A percentile compares a stretch with the other conserved stretches of the same genome.
phyloP scores from a whole-genome alignment of 2,888 invertebrate genomes.

The Aproaerema taeniolella region DNA sequence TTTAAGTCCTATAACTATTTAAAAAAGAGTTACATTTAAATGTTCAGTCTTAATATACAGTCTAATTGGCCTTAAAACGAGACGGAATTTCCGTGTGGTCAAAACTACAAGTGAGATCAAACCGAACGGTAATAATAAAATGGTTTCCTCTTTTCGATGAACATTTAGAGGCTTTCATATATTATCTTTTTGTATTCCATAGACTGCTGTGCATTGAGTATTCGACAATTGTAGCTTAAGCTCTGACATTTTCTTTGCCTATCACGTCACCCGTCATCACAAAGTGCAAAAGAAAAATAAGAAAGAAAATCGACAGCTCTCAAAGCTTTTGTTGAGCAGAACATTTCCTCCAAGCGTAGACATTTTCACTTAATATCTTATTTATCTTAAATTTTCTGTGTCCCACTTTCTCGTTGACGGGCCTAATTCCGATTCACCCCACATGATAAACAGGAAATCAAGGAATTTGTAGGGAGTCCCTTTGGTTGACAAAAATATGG shows the following conservation, averaged over 20 bases:
- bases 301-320: too few relatives aligned
- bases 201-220: slow-evolving; percentile 25
- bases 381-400: slow-evolving; percentile 29
- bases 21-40: too few relatives aligned
- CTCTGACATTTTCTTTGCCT: background rate
- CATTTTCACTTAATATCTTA: slow-evolving; percentile 28
- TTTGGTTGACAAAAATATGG: too few relatives aligned
- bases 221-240: background rate
- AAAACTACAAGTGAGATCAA: too few relatives aligned
- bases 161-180: slow-evolving; percentile 26
- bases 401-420: slow-evolving; percentile 17
- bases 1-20: too few relatives aligned
- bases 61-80: too few relatives aligned
- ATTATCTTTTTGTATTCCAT: slow-evolving; percentile 24
- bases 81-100: too few relatives aligned
- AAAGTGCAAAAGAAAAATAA: too few relatives aligned
- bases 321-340: too few relatives aligned
- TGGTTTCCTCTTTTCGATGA: slow-evolving; percentile 20
- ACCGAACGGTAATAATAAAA: slow-evolving; percentile 21
- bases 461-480: slow-evolving; percentile 1
- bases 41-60: too few relatives aligned
- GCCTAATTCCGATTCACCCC: slow-evolving; percentile 12
- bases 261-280: too few relatives aligned
- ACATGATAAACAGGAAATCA: slow-evolving; percentile 19
- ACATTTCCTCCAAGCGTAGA: slow-evolving; percentile 23